These are phyloP conservation scores for Drosophila melanosoma DNA, from an alignment of 2,888 invertebrate species.

Conservation along the genomic window DNA sequence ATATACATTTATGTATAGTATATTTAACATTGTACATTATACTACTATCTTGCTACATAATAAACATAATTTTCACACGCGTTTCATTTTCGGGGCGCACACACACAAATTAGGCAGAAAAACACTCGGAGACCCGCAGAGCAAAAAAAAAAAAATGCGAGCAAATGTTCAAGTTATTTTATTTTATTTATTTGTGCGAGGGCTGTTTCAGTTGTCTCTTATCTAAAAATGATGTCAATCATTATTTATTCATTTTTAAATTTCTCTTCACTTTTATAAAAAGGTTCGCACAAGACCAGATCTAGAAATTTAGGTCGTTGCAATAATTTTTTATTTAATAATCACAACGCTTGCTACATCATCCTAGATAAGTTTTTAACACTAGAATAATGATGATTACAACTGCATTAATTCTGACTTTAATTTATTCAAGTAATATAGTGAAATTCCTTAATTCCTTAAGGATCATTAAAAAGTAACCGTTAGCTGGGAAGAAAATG, in stretches of 20 bases:
- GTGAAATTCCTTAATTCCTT: background rate
- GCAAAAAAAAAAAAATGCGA: constrained; percentile 37
- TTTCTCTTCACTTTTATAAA: background rate
- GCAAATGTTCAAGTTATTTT: constrained; percentile 34
- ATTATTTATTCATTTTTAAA: background rate
- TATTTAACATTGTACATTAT: constrained; percentile 43
- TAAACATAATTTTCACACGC: constrained; percentile 77
- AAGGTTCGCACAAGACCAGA: background rate
- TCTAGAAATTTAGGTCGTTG: background rate
- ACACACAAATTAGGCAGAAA: constrained; percentile 77
- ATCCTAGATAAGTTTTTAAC: background rate
- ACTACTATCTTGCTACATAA: constrained; percentile 60
- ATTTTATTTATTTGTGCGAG: constrained; percentile 18
- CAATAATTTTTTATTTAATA: background rate
- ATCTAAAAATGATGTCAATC: too few species aligned
- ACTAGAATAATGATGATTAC: background rate
- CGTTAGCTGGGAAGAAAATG: background rate
- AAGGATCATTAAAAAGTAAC: background rate
- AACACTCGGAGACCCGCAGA: constrained; percentile 47
- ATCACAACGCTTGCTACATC: background rate
- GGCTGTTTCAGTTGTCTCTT: constrained; percentile 12
- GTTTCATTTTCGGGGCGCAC: constrained; percentile 73
- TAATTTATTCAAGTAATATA: background rate
- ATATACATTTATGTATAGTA: constrained; percentile 14
- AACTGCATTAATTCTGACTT: too few species aligned